Evolutionary conservation across 2,888 invertebrate species (phyloP), one percentile per base, ranked within the genome.

Genomic region (Germaria angustata): DNA sequence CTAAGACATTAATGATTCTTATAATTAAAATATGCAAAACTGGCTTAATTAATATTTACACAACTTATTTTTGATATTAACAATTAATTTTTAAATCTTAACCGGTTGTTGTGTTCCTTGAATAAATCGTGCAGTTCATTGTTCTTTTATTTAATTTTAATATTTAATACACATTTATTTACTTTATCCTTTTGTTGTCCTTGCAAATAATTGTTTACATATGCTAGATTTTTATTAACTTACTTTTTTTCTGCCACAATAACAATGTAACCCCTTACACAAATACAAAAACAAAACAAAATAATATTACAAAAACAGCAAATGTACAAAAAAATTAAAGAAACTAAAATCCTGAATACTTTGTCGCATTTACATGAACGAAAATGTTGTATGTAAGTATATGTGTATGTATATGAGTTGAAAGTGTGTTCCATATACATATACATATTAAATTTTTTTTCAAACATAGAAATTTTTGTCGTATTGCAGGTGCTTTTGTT

Each of bases 401-500:
- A n/a, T n/a, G n/a, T 53, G 13, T 17, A 17, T 8, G n/a, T 65
- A 55, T 22, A 2, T 65, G 20, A 36, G 36, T 32, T 20, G 41
- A 39, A 46, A 39, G 57, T 46, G 55, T 79, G n/a, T n/a, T 28
- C 4, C 6, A 28, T 28, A 28, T 28, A 6, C 6, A 28, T 28
- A 28, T 28, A 6, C 6, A 28, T 28, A 28, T 28, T 46, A 15
- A 51, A 51, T 46, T 44, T 80, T 79, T 83, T 80, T 79, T 73
- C n/a, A 36, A 75, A 84, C 57, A 80, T 81, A 84, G 81, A 84
- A 49, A 85, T 84, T 86, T 88, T 88, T 85, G 85, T 87, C 87
- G 87, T 88, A 87, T 88, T 88, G 89, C 88, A 88, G 89, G 87
- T 88, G 80, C 84, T 78, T 86, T 87, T 86, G 66, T 84, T 80